Conservation (phyloP, 2,113 vertebrate species). For the Rhabdornis inornatus region DNA sequence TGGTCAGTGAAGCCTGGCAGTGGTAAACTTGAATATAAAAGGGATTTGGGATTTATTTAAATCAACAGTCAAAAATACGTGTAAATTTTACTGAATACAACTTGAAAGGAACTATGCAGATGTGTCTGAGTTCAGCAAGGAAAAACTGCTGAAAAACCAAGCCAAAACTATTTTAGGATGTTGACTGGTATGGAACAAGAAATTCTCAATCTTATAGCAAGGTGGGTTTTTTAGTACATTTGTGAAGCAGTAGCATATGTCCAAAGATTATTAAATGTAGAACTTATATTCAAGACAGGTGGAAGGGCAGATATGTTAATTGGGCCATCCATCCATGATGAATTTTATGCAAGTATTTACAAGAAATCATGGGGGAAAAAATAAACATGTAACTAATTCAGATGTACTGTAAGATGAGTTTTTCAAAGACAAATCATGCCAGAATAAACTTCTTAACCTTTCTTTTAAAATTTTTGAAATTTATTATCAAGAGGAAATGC, state of each 20-base stretch:
- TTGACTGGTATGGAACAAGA: not conserved
- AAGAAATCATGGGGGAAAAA: not conserved
- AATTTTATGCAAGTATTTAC: not conserved
- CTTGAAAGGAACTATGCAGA: not conserved
- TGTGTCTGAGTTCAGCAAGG: not conserved
- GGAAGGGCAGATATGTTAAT: not conserved
- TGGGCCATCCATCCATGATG: rapidly evolving
- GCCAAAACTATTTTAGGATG: not conserved
- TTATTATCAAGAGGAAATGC: not conserved
- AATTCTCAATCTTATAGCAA: not conserved
- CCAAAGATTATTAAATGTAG: not conserved
- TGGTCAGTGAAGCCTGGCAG: not conserved
- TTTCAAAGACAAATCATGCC: not conserved
- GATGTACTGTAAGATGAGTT: not conserved
- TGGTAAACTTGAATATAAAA: not conserved
- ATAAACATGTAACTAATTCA: not conserved
- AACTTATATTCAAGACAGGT: not conserved
- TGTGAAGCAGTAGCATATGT: not conserved
- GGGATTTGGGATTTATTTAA: not conserved
- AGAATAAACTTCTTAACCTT: not conserved
- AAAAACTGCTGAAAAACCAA: not conserved
- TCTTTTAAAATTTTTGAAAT: not conserved
- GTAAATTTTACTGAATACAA: not conserved
- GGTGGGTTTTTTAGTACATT: not conserved
- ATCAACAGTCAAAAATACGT: not conserved